Evolutionary conservation across 92 coral and sea anemone genomes (phyloP).

Genomic region (Porites evermanni): DNA sequence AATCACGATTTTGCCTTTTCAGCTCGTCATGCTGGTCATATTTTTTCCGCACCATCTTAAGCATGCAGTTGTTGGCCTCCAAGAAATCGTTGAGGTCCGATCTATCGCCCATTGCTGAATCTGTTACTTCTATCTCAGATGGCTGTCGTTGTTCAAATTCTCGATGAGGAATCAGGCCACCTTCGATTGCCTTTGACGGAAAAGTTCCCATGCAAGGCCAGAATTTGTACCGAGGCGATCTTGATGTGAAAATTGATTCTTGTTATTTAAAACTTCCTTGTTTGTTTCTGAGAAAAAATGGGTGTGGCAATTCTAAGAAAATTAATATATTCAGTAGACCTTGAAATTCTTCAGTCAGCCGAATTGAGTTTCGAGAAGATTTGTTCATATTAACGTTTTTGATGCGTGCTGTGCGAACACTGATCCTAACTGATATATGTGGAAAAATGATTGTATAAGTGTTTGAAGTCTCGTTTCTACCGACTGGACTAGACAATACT

Average conservation of each 20-base stretch:
- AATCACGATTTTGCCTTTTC: neutral
- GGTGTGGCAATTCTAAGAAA: conserved; percentile 33
- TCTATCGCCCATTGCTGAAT: conserved; percentile 3
- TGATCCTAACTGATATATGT: too few relatives aligned
- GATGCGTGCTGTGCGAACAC: too few relatives aligned
- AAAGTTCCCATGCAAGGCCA: conserved; percentile 3
- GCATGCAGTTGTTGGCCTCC: neutral
- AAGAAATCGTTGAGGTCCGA: neutral
- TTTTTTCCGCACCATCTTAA: neutral
- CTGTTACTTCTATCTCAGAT: neutral
- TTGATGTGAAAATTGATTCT: neutral
- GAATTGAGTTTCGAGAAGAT: too few relatives aligned
- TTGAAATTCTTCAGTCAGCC: too few relatives aligned
- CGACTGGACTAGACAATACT: too few relatives aligned
- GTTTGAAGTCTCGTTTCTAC: too few relatives aligned
- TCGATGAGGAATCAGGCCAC: neutral
- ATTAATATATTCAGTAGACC: too few relatives aligned
- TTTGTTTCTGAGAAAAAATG: neutral
- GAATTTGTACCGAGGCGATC: neutral
- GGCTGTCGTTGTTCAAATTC: neutral
- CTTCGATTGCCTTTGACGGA: neutral
- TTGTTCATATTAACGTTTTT: too few relatives aligned
- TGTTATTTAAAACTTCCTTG: neutral
- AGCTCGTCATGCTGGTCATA: neutral
- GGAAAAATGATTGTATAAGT: too few relatives aligned